Base-by-base conservation (phyloP, 2,113 vertebrate species). In the Willisornis vidua region DNA sequence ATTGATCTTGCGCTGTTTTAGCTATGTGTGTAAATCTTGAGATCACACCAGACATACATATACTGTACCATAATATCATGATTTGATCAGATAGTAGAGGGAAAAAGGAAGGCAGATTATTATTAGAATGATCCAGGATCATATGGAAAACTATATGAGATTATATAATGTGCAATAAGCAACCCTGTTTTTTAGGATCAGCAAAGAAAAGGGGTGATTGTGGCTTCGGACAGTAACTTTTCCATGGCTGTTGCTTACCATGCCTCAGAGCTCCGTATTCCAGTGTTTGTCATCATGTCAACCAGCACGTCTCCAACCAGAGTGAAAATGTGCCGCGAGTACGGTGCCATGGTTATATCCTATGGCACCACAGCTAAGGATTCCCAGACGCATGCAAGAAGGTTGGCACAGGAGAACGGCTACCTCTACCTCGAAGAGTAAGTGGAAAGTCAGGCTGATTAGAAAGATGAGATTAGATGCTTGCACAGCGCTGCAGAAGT, bases 401-500 rank as follows among this genome's bases (percentile, higher is more conserved):
- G 98, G 48, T 83, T 99, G 96, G 98, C 99, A 0, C 97, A 97
- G 45, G 98, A 99, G 92, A 99, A 99, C 7, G 97, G 98, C 28
- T 99, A 99, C 96, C 97, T 99, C 68, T 99, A 98, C 90, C 97
- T 99, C 1, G 98, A 99, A 89, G 99, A 99, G 99, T 99, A 95
- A 98, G 99, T 98, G 74, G n/a, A 10, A 31, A 67, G 43, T 37
- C 63, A 73, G 67, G 13, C 43, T 62, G 41, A 1, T 20, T 6
- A 22, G 24, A 39, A 33, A 46, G 17, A 10, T 28, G 61, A 76
- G 13, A 24, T 66, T 11, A 51, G 70, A 8, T 19, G 35, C 24
- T 43, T 19, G 39, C 2, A 1, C 22, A 48, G n/a, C 16, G 68
- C 41, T 71, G 35, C 22, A 22, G 24, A 72, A 79, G 15, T 9